phyloP scores from a whole-genome alignment of 2,888 invertebrate species.

The Drosophila birchii region DNA sequence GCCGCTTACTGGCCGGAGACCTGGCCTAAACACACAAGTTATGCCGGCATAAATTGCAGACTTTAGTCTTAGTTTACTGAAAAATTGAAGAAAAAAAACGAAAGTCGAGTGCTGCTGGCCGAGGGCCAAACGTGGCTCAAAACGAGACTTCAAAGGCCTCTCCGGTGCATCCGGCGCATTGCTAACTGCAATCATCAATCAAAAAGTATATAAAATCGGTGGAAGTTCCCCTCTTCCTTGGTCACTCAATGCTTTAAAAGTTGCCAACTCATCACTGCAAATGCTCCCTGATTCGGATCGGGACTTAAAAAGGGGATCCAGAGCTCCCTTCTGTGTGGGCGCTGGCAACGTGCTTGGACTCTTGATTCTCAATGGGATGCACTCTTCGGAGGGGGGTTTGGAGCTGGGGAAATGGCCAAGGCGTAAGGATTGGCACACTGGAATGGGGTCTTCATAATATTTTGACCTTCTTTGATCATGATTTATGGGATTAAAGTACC shows the following conservation, averaged over 20 bases:
- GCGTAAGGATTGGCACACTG: constrained; percentile 5
- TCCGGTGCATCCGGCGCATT: constrained; percentile 19
- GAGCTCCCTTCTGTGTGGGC: constrained; percentile 44
- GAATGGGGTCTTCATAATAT: constrained; percentile 7
- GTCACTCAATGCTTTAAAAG: constrained; percentile 23
- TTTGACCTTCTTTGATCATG: not conserved
- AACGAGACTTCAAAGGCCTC: constrained; percentile 62
- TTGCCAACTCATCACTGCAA: constrained; percentile 52
- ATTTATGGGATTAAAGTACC: constrained; percentile 4
- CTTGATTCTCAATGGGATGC: constrained; percentile 34
- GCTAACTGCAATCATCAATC: constrained; percentile 74
- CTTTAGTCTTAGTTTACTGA: constrained; percentile 55
- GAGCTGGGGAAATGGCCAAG: not conserved
- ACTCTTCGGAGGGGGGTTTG: not conserved
- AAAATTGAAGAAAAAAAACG: constrained; percentile 58
- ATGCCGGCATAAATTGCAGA: constrained; percentile 75
- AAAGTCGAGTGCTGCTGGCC: constrained; percentile 55
- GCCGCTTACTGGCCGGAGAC: constrained; percentile 55
- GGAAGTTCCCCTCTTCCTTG: constrained; percentile 13
- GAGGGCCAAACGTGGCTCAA: constrained; percentile 12
- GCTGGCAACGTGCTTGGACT: constrained; percentile 40
- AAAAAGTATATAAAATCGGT: constrained; percentile 27
- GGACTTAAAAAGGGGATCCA: constrained; percentile 2
- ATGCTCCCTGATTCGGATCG: constrained; percentile 21
- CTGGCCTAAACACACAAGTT: constrained; percentile 65